phyloP scores from a whole-genome alignment of 2,888 invertebrate genomes.

The Nomada fucata region DNA sequence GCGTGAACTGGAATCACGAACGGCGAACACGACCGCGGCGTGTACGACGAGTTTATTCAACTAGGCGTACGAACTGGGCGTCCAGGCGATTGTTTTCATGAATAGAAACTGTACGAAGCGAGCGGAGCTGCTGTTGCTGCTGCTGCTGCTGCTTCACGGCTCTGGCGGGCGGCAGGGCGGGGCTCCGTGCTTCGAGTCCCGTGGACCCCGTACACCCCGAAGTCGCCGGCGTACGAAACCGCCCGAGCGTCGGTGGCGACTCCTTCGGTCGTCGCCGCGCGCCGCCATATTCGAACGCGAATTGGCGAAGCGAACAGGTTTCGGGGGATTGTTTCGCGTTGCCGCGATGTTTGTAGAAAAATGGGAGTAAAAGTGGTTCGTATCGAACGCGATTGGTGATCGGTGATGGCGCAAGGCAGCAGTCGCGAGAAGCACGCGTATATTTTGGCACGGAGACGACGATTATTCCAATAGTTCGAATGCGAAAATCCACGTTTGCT shows the following conservation, averaged over 20 bases:
- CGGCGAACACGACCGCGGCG: constrained; percentile 17
- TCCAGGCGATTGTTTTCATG: constrained; percentile 69
- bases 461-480: no score
- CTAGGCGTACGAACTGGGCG: constrained; percentile 49
- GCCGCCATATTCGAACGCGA: constrained; percentile 47
- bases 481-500: neutral
- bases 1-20: constrained; percentile 3
- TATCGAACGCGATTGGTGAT: neutral
- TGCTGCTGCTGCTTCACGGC: constrained; percentile 67
- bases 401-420: no score
- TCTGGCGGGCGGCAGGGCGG: constrained; percentile 80
- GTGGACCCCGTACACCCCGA: constrained; percentile 78
- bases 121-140: constrained; percentile 71
- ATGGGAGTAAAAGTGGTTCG: neutral
- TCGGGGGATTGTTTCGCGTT: neutral
- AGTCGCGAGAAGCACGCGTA: no score
- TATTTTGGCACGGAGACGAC: no score
- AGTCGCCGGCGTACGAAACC: constrained; percentile 59
- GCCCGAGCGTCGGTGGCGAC: constrained; percentile 53
- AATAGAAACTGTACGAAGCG: constrained; percentile 56
- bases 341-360: neutral
- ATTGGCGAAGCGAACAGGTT: neutral
- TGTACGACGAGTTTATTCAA: constrained; percentile 22
- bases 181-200: constrained; percentile 79
- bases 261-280: neutral